phyloP scores from a whole-genome alignment of 2,113 vertebrate genomes.

The Oceanites oceanicus region DNA sequence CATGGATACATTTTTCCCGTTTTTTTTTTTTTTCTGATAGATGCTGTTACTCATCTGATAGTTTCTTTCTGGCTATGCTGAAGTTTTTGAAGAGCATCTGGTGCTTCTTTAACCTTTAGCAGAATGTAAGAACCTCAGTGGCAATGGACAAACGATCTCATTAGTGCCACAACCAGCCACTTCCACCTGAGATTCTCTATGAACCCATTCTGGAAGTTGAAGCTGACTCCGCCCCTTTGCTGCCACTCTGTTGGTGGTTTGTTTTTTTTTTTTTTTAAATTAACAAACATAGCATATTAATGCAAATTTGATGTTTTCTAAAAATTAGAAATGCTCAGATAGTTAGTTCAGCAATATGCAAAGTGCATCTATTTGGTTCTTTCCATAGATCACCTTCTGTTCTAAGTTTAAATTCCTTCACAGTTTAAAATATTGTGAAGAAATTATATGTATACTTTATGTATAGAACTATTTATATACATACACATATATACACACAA shows the following conservation, averaged over 20 bases:
- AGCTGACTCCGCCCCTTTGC: conserved; percentile 21
- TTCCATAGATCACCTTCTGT: conserved; percentile 70
- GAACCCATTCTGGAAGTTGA: background rate
- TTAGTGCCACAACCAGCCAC: conserved; percentile 21
- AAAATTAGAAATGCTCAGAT: conserved; percentile 69
- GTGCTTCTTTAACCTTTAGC: conserved; percentile 16
- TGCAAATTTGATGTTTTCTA: conserved; percentile 64
- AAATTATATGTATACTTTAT: conserved; percentile 74
- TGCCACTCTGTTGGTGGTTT: conserved; percentile 1
- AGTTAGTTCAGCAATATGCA: conserved; percentile 66
- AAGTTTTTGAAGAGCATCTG: conserved; percentile 45
- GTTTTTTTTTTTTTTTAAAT: conserved; percentile 24
- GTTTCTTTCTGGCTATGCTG: conserved; percentile 39
- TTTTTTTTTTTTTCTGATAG: conserved; percentile 20
- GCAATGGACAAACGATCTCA: conserved; percentile 14
- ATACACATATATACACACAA: conserved; percentile 77
- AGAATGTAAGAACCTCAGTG: conserved; percentile 18
- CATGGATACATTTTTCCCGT: conserved; percentile 5
- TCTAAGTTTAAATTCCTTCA: conserved; percentile 76
- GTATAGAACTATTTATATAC: conserved; percentile 75
- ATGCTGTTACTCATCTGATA: conserved; percentile 9
- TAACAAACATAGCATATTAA: conserved; percentile 71
- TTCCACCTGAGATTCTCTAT: background rate
- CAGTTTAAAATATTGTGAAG: conserved; percentile 86
- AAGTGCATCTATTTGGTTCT: conserved; percentile 76